Evolutionary conservation across 2,113 vertebrate species (phyloP).

Genomic region (Plecturocebus donacophilus): DNA sequence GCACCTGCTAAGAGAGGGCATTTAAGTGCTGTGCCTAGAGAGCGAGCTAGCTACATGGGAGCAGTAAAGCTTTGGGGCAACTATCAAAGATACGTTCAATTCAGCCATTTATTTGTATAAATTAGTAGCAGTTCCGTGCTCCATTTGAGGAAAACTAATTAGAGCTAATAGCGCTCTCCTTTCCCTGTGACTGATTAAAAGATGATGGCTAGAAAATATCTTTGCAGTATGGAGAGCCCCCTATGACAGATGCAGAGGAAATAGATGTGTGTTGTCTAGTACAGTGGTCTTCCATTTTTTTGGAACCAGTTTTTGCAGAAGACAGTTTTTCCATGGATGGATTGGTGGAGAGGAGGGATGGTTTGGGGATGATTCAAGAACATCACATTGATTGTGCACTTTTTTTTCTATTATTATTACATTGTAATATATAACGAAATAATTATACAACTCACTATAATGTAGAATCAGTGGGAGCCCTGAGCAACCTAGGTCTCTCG

Average conservation of each 20-base stretch:
- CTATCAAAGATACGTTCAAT: neutral
- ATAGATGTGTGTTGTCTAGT: neutral
- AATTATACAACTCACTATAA: no score
- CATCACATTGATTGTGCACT: no score
- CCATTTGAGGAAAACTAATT: neutral
- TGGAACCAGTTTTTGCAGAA: no score
- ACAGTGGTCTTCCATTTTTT: no score
- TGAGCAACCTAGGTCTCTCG: no score
- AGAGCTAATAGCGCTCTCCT: rapidly evolving
- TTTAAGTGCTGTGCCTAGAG: neutral
- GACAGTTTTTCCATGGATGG: no score
- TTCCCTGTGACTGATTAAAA: neutral
- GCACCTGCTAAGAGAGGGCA: neutral
- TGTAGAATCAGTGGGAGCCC: no score
- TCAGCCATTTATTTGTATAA: neutral
- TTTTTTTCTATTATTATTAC: no score
- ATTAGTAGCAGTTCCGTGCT: neutral
- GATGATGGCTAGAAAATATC: neutral
- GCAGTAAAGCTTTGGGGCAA: neutral
- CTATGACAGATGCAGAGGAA: neutral
- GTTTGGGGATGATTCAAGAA: no score
- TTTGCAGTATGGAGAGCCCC: neutral
- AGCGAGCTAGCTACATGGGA: neutral
- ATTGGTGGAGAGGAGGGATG: no score
- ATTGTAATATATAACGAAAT: no score